Percentiles rank a stretch among this genome's conserved stretches.
Conservation (phyloP, 1,140 invertebrate genomes). For the Acyrthosiphon pisum region DNA sequence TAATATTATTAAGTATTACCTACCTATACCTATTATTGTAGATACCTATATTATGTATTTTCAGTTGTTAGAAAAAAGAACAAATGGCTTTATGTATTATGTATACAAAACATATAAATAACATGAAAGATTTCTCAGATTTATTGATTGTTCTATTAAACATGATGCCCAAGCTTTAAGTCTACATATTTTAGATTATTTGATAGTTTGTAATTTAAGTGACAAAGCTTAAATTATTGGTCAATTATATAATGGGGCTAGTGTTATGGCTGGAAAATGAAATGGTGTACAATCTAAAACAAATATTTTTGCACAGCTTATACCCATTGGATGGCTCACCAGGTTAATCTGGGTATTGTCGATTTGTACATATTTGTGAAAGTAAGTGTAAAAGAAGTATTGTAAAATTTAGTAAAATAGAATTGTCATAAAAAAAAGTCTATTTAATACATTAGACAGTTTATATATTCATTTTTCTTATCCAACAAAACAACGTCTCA, state of each 20-base stretch:
- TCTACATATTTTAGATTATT: not conserved
- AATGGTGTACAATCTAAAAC: not conserved
- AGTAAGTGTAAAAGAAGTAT: too few relatives aligned
- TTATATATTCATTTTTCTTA: too few relatives aligned
- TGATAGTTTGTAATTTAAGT: not conserved
- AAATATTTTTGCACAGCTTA: conserved; percentile 1
- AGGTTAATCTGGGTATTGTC: not conserved
- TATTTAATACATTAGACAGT: too few relatives aligned
- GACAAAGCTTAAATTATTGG: conserved; percentile 12
- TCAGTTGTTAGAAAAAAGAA: too few relatives aligned
- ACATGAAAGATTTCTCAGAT: not conserved
- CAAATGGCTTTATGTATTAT: conserved; percentile 23
- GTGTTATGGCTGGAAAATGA: not conserved
- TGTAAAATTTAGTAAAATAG: too few relatives aligned
- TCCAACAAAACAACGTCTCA: too few relatives aligned
- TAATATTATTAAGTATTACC: too few relatives aligned
- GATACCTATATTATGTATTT: too few relatives aligned
- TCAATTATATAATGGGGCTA: not conserved
- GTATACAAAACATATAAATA: not conserved
- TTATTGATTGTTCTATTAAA: not conserved
- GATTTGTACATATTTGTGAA: not conserved
- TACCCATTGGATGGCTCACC: not conserved
- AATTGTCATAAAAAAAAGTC: too few relatives aligned
- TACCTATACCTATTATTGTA: too few relatives aligned
- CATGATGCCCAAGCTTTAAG: conserved; percentile 16